Conservation (phyloP, 1,140 invertebrate species). For the Drosophila cardini region DNA sequence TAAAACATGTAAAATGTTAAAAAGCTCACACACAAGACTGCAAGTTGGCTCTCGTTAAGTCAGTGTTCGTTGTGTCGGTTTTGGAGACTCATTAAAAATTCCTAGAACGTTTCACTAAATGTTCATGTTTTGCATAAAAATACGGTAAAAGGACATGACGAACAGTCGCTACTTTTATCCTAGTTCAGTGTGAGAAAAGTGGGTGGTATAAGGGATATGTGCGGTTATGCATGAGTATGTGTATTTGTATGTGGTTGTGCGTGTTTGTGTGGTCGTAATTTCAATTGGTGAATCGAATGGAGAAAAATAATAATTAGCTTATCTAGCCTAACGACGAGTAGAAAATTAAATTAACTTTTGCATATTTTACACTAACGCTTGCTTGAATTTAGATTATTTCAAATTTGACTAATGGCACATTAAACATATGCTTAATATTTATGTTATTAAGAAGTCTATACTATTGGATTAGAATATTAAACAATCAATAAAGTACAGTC, state of each 20-base stretch:
- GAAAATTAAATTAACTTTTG: constrained; percentile 42
- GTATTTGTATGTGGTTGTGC: constrained; percentile 11
- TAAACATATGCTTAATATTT: constrained; percentile 5
- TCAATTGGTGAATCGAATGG: constrained; percentile 21
- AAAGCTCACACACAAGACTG: constrained; percentile 56
- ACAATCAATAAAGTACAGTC: too few relatives aligned
- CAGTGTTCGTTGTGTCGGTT: constrained; percentile 1
- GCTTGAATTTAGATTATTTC: constrained; percentile 29
- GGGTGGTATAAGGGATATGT: background rate
- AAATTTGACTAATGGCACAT: constrained; percentile 12
- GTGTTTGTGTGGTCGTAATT: constrained; percentile 9
- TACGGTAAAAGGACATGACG: constrained; percentile 56
- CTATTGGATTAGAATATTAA: too few relatives aligned
- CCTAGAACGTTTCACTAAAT: constrained; percentile 75
- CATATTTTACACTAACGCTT: constrained; percentile 13
- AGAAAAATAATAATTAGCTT: constrained; percentile 44
- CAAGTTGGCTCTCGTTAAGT: constrained; percentile 13
- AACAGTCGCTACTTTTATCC: constrained; percentile 38
- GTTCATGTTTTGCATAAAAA: constrained; percentile 83
- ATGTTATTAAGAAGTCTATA: too few relatives aligned
- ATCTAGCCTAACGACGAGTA: constrained; percentile 20
- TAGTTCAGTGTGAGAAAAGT: constrained; percentile 6
- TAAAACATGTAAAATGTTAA: constrained; percentile 79
- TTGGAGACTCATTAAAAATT: constrained; percentile 74
- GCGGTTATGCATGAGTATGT: constrained; percentile 3